These are phyloP conservation scores for Bombyx mandarina DNA, from an alignment of 1,140 invertebrate genomes.

Conservation along the genomic window DNA sequence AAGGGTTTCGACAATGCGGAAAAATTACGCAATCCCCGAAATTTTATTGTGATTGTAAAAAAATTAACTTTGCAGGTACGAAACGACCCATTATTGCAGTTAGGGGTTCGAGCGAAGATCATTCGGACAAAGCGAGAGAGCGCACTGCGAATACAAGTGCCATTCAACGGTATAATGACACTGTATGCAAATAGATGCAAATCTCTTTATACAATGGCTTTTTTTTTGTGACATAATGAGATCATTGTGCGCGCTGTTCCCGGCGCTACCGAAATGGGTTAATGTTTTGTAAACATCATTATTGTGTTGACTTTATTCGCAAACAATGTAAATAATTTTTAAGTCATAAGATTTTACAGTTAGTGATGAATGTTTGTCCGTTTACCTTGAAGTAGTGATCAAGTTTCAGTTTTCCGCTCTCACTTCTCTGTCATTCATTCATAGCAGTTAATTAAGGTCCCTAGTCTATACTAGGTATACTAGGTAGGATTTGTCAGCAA, in stretches of 20 bases:
- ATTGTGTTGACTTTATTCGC: no score
- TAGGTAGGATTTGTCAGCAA: no score
- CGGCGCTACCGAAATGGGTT: conserved; percentile 41
- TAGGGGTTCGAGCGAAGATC: conserved; percentile 8
- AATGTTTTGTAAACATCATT: conserved; percentile 30
- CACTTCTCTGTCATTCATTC: no score
- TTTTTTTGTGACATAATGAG: conserved; percentile 33
- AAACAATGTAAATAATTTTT: no score
- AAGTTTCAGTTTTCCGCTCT: no score
- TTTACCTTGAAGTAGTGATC: no score
- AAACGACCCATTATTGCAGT: conserved; percentile 27
- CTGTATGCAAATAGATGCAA: conserved; percentile 54
- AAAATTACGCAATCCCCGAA: conserved; percentile 58
- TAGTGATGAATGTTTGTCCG: no score
- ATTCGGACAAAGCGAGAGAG: conserved; percentile 11
- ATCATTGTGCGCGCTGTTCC: conserved; percentile 20
- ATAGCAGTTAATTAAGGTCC: no score
- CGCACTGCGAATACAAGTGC: conserved; percentile 33
- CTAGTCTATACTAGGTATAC: no score
- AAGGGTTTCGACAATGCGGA: conserved; percentile 66
- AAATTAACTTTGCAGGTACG: conserved; percentile 55
- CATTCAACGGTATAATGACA: conserved; percentile 33
- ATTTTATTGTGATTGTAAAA: conserved; percentile 49
- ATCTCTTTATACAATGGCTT: conserved; percentile 41
- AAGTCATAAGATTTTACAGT: no score